Evolutionary conservation across 1,140 invertebrate species (phyloP), one percentile per base, ranked within the genome.

Genomic region (Calephelis virginiensis): DNA sequence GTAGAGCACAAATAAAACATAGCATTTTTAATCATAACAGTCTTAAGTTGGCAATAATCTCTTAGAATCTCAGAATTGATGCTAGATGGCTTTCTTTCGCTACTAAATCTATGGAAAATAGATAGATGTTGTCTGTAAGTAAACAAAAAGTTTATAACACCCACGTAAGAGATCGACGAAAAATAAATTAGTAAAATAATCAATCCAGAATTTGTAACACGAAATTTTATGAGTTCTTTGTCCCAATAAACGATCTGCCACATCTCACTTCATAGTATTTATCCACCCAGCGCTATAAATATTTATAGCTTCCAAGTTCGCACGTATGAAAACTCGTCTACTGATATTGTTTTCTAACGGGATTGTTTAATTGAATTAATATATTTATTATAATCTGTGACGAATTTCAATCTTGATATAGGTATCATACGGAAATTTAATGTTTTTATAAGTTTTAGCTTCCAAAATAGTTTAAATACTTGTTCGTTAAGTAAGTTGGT

Each of bases 231-330:
- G 63, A 46, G 49, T 65, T 65, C 45, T 37, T 40, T 65, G 49
- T 45, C 50, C 63, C n/a, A 65, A 43, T 43, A 59, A 65, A 49
- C 63, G 63, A 40, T 53, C 63, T 40, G 59, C 59, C 59, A 53
- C 59, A 61, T 17, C 46, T 14, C 49, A 45, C 50, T 59, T 47
- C 48, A 60, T 38, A 60, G n/a, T 12, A 4, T 28, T 45, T 49
- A 63, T 62, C 28, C 47, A 60, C 47, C 56, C 50, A 49, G 38
- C 46, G 65, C 56, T 69, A 62, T 53, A 53, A 59, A 65, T 65
- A 65, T 65, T 65, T 65, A 65, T 65, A 56, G 49, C 63, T 45
- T 65, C 59, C 43, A 40, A 59, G 8, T 43, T 14, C 12, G 46
- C 13, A 28, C 14, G 10, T 53, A 59, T 38, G 56, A 28, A 37